A percentile compares a stretch with the other conserved stretches of the same genome.
phyloP scores from a whole-genome alignment of 2,797 vertebrate genomes.

The Valencia hispanica region DNA sequence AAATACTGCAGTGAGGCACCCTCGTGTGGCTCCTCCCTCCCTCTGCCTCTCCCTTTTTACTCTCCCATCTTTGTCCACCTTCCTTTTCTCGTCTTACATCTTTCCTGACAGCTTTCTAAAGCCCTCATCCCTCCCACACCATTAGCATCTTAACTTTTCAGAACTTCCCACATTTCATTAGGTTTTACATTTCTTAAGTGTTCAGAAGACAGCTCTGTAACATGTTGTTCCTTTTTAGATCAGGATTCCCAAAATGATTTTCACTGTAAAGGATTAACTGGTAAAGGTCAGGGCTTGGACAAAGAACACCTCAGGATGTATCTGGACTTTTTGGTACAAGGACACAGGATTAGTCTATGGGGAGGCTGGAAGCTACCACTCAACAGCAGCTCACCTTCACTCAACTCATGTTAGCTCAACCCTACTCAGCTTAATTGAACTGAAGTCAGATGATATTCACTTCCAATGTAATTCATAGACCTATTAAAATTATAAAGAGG shows the following conservation, averaged over 20 bases:
- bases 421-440: background rate
- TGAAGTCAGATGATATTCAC: background rate
- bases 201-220: constrained; percentile 34
- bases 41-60: constrained; percentile 56
- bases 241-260: background rate
- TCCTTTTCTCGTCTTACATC: constrained; percentile 37
- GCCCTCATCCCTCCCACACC: constrained; percentile 2
- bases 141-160: background rate
- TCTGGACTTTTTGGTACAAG: background rate
- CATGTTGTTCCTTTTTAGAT: constrained; percentile 17
- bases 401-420: background rate
- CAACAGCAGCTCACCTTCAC: background rate
- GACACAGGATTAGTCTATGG: background rate
- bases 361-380: background rate
- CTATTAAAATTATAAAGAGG: background rate
- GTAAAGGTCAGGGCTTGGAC: background rate
- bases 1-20: constrained; percentile 75
- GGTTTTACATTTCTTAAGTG: constrained; percentile 9
- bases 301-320: background rate
- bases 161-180: background rate
- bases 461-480: background rate
- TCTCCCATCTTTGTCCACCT: constrained; percentile 49
- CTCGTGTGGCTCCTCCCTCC: constrained; percentile 54
- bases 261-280: background rate
- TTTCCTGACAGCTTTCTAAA: constrained; percentile 7